These are phyloP conservation scores for Laupala kohalensis DNA, from an alignment of 1,140 invertebrate genomes.

Conservation along the genomic window DNA sequence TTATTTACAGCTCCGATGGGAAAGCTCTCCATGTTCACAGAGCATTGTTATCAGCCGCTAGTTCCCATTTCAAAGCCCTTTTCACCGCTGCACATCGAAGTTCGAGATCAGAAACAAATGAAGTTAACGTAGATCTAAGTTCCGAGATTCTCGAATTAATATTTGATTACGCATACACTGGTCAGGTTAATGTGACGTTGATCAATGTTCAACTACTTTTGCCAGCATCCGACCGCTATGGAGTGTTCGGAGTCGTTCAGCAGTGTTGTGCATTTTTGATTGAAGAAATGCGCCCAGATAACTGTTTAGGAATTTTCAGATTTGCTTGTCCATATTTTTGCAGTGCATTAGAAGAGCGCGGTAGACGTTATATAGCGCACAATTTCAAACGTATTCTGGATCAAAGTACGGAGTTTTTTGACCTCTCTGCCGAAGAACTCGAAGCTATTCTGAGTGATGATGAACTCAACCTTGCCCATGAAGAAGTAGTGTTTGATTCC, in stretches of 20 bases:
- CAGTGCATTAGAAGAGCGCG: conserved; percentile 36
- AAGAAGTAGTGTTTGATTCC: conserved; percentile 53
- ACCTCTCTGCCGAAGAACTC: conserved; percentile 36
- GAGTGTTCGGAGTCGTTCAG: conserved; percentile 44
- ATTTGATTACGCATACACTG: conserved; percentile 52
- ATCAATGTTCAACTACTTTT: conserved; percentile 47
- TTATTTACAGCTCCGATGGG: conserved; percentile 41
- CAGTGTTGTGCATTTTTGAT: conserved; percentile 43
- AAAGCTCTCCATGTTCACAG: conserved; percentile 46
- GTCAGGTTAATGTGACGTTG: conserved; percentile 37
- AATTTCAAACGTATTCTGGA: conserved; percentile 17
- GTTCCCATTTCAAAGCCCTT: conserved; percentile 34
- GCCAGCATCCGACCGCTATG: conserved; percentile 46
- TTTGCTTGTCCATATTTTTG: conserved; percentile 59
- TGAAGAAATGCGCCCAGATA: conserved; percentile 38
- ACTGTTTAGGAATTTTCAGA: conserved; percentile 51
- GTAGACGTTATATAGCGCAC: conserved; percentile 28
- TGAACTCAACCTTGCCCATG: conserved; percentile 53
- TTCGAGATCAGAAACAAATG: conserved; percentile 1
- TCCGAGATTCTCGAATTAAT: conserved; percentile 33
- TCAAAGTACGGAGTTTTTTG: conserved; percentile 35
- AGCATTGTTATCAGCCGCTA: conserved; percentile 47
- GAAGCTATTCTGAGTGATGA: conserved; percentile 42
- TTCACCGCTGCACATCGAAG: conserved; percentile 1
- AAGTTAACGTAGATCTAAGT: neutral